Evolutionary conservation across 2,113 vertebrate genomes (phyloP).

Genomic region (Neotoma lepida): DNA sequence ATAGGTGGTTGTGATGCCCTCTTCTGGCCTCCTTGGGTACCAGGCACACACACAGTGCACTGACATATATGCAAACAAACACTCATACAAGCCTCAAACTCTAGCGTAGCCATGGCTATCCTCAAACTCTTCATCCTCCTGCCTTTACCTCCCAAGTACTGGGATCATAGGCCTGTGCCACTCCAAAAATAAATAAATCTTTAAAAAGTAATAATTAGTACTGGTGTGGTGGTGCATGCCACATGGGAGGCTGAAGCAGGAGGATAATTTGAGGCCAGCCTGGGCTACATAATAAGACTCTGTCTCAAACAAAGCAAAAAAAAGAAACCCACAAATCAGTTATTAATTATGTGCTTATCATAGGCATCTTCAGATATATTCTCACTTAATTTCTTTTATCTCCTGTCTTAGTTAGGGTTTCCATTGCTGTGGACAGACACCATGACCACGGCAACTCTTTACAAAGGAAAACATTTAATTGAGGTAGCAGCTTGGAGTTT

Average conservation of each 20-base stretch:
- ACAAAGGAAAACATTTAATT: too few species aligned
- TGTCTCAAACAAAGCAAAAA: background rate
- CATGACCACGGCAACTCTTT: too few species aligned
- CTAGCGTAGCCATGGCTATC: background rate
- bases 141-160: background rate
- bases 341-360: slow-evolving; percentile 22
- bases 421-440: too few species aligned
- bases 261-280: background rate
- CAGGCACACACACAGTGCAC: background rate
- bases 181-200: background rate
- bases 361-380: background rate
- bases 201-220: too few species aligned
- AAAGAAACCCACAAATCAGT: too few species aligned
- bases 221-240: background rate
- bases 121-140: background rate
- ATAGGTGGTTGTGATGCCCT: background rate
- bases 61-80: background rate
- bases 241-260: background rate
- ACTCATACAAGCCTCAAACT: background rate
- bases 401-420: background rate
- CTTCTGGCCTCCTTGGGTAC: background rate
- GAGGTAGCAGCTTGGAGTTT: too few species aligned
- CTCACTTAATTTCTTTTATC: slow-evolving; percentile 27
- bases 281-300: background rate
- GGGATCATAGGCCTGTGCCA: background rate